Conservation (phyloP, 2,888 invertebrate species). For the Amphipyra berbera region DNA sequence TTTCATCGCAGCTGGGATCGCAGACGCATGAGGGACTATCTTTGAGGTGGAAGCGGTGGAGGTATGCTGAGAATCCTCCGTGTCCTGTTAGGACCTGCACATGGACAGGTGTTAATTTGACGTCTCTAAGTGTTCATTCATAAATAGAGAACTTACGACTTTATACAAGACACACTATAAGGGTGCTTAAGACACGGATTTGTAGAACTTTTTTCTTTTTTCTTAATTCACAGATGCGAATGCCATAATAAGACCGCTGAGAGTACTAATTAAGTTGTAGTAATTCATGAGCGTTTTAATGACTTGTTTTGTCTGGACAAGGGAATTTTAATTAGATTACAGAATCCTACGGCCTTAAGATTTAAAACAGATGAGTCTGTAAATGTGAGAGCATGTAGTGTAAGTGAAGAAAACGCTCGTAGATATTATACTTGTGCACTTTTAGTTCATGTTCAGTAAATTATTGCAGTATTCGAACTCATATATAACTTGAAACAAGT, state of each 20-base stretch:
- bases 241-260: conserved; percentile 14
- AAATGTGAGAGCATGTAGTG: too few relatives aligned
- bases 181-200: neutral
- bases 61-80: too few relatives aligned
- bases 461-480: neutral
- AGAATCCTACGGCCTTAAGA: neutral
- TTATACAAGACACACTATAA: too few relatives aligned
- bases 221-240: neutral
- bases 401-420: neutral
- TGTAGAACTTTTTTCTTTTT: conserved; percentile 8
- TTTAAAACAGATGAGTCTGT: conserved; percentile 5
- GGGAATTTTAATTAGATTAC: conserved; percentile 36
- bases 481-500: conserved; percentile 4
- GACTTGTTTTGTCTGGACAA: conserved; percentile 23
- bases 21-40: too few relatives aligned
- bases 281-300: conserved; percentile 31
- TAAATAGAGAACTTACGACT: too few relatives aligned
- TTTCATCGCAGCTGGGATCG: too few relatives aligned
- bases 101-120: too few relatives aligned
- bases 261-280: conserved; percentile 28
- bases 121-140: too few relatives aligned
- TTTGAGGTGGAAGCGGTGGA: too few relatives aligned
- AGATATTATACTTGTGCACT: conserved; percentile 5
- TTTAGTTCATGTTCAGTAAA: conserved; percentile 2
- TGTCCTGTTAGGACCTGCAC: too few relatives aligned